These are phyloP conservation scores for Drosophila tsacasi DNA, from an alignment of 1,140 invertebrate species.

Conservation along the genomic window DNA sequence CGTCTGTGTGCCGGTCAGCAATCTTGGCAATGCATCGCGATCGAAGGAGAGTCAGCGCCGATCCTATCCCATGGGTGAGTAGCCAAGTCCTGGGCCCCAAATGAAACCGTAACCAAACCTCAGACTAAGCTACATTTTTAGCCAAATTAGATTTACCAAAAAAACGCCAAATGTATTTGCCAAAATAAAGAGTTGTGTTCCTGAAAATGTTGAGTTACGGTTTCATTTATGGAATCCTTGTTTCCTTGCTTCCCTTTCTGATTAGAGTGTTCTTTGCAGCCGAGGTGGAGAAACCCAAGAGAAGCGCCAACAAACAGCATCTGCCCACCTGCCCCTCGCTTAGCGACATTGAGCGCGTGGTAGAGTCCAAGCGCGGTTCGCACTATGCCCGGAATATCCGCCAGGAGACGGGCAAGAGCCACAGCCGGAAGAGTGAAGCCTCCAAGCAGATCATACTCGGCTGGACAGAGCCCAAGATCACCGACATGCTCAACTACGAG, in stretches of 20 bases:
- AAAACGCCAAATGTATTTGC: slow-evolving; percentile 19
- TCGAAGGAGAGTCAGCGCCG: slow-evolving; percentile 58
- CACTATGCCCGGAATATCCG: slow-evolving; percentile 74
- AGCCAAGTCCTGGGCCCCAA: background rate
- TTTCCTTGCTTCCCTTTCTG: background rate
- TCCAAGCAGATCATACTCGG: slow-evolving; percentile 65
- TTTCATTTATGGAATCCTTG: slow-evolving; percentile 6
- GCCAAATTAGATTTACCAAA: slow-evolving; percentile 21
- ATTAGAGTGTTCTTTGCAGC: slow-evolving; percentile 31
- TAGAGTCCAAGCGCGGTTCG: slow-evolving; percentile 62
- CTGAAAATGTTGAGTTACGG: slow-evolving; percentile 13
- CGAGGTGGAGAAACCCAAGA: slow-evolving; percentile 48
- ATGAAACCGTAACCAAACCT: slow-evolving; percentile 48
- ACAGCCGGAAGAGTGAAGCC: slow-evolving; percentile 24
- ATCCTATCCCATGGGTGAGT: slow-evolving; percentile 78
- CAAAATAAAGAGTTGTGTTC: slow-evolving; percentile 30
- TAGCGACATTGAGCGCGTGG: slow-evolving; percentile 74
- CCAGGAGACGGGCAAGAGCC: background rate
- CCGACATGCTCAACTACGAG: slow-evolving; percentile 76
- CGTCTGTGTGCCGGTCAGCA: slow-evolving; percentile 38
- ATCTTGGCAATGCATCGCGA: background rate
- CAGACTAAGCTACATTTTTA: background rate
- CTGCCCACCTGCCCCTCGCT: slow-evolving; percentile 71
- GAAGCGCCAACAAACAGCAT: slow-evolving; percentile 9
- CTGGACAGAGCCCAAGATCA: slow-evolving; percentile 76